Percentiles rank a stretch among this genome's conserved stretches.
These are phyloP conservation scores for Eretmocerus hayati DNA, from an alignment of 2,888 invertebrate species.

Conservation along the genomic window DNA sequence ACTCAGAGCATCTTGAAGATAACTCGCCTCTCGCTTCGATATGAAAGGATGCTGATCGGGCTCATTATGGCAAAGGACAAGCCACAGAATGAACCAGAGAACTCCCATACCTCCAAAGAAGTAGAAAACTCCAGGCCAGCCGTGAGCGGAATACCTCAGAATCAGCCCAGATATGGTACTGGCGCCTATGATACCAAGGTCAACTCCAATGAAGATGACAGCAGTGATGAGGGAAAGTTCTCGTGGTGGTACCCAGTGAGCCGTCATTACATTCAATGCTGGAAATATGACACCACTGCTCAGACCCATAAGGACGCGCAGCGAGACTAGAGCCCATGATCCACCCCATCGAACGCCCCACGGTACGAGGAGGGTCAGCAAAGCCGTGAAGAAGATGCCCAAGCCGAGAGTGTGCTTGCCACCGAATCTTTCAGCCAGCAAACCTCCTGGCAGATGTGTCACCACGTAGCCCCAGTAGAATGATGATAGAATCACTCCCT, in stretches of 20 bases:
- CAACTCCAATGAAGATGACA: constrained; percentile 72
- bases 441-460: constrained; percentile 77
- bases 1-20: constrained; percentile 35
- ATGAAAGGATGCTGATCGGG: constrained; percentile 46
- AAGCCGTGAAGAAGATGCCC: constrained; percentile 67
- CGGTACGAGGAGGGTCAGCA: constrained; percentile 77
- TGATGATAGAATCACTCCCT: constrained; percentile 71
- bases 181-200: constrained; percentile 56
- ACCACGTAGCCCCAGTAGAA: constrained; percentile 83
- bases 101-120: constrained; percentile 70
- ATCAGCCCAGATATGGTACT: constrained; percentile 63
- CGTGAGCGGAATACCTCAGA: constrained; percentile 54
- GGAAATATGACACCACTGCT: constrained; percentile 83
- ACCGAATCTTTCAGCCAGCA: constrained; percentile 73
- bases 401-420: constrained; percentile 81
- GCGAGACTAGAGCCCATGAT: constrained; percentile 62
- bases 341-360: constrained; percentile 61
- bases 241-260: constrained; percentile 72
- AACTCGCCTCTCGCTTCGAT: constrained; percentile 38
- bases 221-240: constrained; percentile 66
- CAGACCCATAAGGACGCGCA: constrained; percentile 73
- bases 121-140: constrained; percentile 76
- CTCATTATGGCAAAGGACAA: constrained; percentile 42
- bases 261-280: constrained; percentile 72
- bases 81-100: constrained; percentile 66